Conservation (phyloP, 2,113 vertebrate genomes). For the Elachura formosa region DNA sequence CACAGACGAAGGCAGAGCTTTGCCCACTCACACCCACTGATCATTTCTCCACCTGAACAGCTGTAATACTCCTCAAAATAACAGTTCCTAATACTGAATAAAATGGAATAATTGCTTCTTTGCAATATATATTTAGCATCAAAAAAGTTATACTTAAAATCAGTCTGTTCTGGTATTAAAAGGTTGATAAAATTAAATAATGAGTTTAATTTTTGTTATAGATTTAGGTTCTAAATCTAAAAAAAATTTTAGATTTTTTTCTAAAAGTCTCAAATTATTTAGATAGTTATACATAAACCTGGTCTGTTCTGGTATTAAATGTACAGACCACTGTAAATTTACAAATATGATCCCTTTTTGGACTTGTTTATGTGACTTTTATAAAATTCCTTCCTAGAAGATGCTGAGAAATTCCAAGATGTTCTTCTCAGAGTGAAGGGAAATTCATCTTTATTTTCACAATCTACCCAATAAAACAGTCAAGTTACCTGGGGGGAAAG, state of each 20-base stretch:
- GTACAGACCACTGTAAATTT: not conserved
- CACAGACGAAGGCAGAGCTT: not conserved
- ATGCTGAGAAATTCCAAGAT: not conserved
- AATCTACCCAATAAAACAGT: not conserved
- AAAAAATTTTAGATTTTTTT: no score
- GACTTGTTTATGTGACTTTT: not conserved
- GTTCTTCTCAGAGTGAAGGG: fast-evolving
- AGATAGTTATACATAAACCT: fast-evolving
- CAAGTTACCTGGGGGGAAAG: fast-evolving
- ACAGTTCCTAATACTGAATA: not conserved
- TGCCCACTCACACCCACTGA: not conserved
- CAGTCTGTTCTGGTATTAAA: not conserved
- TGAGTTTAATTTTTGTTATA: no score
- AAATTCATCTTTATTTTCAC: not conserved
- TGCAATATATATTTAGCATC: not conserved
- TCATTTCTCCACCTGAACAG: not conserved
- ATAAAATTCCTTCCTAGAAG: not conserved
- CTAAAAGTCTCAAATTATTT: no score
- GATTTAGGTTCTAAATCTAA: no score
- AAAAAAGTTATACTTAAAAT: not conserved
- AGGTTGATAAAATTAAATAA: not conserved
- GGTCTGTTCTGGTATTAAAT: not conserved
- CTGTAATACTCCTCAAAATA: not conserved
- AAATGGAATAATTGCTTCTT: not conserved
- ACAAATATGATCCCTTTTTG: not conserved